Evolutionary conservation across 2,888 invertebrate species (phyloP), one percentile per base, ranked within the genome.

Genomic region (Clanis bilineata): DNA sequence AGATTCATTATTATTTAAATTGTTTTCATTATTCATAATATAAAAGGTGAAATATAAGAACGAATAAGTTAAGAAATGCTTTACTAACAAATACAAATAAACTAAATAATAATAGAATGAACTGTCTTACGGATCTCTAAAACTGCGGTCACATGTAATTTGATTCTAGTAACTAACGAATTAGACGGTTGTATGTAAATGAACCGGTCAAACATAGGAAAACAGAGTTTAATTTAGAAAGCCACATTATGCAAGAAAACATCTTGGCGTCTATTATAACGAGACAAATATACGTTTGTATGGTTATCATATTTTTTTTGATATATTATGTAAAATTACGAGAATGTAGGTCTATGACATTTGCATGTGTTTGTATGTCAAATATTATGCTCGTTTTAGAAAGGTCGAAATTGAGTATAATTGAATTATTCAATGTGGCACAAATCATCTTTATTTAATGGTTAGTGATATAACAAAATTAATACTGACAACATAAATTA

Each of bases 141-240:
- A 51, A 51, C 28, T 32, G 51, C 51, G 51, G 51, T 32, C 28
- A 28, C 32, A 18, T 10, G 32, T 51, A 18, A 32, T 18, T 32
- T 28, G 28, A 51, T 28, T 28, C 47, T 9, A 25, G 15, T 9
- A 32, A 28, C 32, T 32, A 18, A 32, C 28, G 51, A 51, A 51
- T 51, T 51, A 51, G 51, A 51, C 32, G 28, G 18, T 51, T 51
- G 32, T 51, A 51, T 51, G 51, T 28, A 51, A 51, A 51, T 51
- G 15, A 51, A 51, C 15, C 28, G 28, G 51, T 51, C 51, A 51
- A 51, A 51, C 51, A 32, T 18, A 51, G 28, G 28, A 12, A 51
- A 28, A 51, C 28, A 32, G 25, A 21, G 45, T 18, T 51, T 51
- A 51, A 51, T 51, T 51, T 51, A 32, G 51, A 51, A 51, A 51